Evolutionary conservation across 2,113 vertebrate genomes (phyloP).

Genomic region (Sigmodon hispidus): DNA sequence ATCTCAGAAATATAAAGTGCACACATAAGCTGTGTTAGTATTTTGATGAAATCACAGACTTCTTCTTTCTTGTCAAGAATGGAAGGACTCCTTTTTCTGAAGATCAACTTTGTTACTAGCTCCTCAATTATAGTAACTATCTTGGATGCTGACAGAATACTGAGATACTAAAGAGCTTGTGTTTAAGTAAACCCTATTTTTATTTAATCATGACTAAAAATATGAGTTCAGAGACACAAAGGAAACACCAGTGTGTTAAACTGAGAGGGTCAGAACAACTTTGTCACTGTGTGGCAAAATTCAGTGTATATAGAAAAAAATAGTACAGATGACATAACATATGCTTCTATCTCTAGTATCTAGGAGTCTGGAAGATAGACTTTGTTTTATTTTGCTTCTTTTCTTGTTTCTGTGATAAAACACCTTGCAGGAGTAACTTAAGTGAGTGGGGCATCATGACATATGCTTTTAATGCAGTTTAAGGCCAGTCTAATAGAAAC

Average conservation of each 20-base stretch:
- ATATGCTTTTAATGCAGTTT: neutral
- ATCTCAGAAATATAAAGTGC: neutral
- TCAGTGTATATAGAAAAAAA: neutral
- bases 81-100: neutral
- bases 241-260: neutral
- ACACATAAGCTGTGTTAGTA: neutral
- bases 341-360: neutral
- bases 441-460: neutral
- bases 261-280: neutral
- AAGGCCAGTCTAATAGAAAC: neutral
- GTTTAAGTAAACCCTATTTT: neutral
- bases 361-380: neutral
- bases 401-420: neutral
- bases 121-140: neutral
- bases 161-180: neutral
- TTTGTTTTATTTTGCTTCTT: neutral
- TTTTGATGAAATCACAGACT: neutral
- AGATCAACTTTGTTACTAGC: neutral
- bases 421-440: neutral
- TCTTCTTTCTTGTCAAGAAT: fast-evolving
- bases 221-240: neutral
- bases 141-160: neutral
- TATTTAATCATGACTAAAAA: neutral
- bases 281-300: neutral
- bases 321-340: neutral